These are phyloP conservation scores for Psephotus haematonotus DNA, from an alignment of 2,113 vertebrate genomes.

Conservation along the genomic window DNA sequence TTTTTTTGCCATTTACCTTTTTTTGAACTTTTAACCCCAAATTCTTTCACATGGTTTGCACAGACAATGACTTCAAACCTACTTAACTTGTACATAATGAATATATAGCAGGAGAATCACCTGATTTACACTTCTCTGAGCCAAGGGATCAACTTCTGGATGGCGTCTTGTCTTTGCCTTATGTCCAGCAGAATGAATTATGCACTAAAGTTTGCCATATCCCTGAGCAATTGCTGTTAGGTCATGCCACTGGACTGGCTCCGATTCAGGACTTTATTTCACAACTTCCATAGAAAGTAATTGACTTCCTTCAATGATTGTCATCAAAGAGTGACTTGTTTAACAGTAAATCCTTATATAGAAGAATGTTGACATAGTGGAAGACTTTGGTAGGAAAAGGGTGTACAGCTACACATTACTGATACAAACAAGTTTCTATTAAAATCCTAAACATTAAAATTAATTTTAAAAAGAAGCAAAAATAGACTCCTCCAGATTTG, in stretches of 20 bases:
- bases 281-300: constrained; percentile 72
- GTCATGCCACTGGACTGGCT: neutral
- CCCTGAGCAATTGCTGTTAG: neutral
- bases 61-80: neutral
- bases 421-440: neutral
- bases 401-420: neutral
- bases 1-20: neutral
- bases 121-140: neutral
- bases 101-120: neutral
- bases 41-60: neutral
- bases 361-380: constrained; percentile 8
- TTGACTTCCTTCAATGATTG: constrained; percentile 59
- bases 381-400: constrained; percentile 9
- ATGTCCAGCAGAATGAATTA: neutral
- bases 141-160: neutral
- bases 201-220: neutral
- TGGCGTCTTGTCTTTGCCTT: neutral
- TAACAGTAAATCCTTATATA: neutral
- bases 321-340: constrained; percentile 62
- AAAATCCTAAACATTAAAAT: constrained; percentile 19
- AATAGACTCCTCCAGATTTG: constrained; percentile 5
- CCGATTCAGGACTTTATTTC: constrained; percentile 18
- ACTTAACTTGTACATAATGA: neutral
- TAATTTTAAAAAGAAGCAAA: neutral
- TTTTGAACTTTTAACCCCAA: neutral